Evolutionary conservation across 2,797 vertebrate species (phyloP).

Genomic region (Cygnus olor): DNA sequence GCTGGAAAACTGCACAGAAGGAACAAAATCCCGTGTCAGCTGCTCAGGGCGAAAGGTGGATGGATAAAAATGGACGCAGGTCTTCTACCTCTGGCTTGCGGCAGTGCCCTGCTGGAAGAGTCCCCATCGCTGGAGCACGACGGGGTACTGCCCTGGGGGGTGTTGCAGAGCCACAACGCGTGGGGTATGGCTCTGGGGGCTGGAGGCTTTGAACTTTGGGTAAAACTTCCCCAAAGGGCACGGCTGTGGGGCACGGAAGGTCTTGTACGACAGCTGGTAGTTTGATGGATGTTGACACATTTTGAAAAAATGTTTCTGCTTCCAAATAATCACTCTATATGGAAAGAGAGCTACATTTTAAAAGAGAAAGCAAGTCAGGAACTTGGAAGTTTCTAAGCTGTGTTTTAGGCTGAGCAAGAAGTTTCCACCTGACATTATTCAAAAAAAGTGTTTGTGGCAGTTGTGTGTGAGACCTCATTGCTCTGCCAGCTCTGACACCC

Average conservation of each 20-base stretch:
- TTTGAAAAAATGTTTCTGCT: background rate
- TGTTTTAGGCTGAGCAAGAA: background rate
- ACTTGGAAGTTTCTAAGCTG: background rate
- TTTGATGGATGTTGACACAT: background rate
- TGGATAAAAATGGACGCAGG: background rate
- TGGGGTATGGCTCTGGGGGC: accelerated
- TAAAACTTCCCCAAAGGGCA: background rate
- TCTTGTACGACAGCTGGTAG: background rate
- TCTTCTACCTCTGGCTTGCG: background rate
- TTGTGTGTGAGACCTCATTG: background rate
- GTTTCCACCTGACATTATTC: background rate
- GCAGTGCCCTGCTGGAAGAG: background rate
- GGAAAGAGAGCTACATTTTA: background rate
- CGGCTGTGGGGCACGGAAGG: background rate
- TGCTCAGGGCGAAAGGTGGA: background rate
- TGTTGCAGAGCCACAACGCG: accelerated
- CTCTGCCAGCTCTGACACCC: accelerated
- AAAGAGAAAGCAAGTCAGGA: background rate
- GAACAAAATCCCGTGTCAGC: background rate
- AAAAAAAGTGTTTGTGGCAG: background rate
- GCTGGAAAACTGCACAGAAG: background rate
- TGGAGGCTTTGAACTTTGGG: background rate
- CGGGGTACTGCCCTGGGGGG: too few species aligned
- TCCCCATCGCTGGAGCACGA: accelerated
- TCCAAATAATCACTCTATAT: accelerated